phyloP scores from a whole-genome alignment of 2,113 vertebrate genomes.

The Lamprologus tigripictilis region DNA sequence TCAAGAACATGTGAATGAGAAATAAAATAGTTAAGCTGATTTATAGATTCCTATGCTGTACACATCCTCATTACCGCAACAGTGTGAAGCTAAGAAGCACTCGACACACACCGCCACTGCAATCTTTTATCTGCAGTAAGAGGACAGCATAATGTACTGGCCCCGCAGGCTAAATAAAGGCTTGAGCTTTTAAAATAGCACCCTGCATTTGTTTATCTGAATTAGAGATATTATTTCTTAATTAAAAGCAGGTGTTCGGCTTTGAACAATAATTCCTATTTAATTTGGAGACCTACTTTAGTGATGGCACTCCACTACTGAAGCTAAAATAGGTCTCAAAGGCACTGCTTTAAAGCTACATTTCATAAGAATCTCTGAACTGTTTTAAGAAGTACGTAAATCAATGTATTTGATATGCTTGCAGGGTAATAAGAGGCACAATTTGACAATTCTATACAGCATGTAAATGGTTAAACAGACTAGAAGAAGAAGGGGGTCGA shows the following conservation, averaged over 20 bases:
- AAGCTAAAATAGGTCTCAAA: not conserved
- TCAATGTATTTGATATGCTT: not conserved
- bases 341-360: not conserved
- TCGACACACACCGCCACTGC: not conserved
- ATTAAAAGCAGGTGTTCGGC: conserved; percentile 4
- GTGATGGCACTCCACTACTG: not conserved
- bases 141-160: not conserved
- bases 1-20: not conserved
- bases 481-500: not conserved
- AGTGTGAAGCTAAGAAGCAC: not conserved
- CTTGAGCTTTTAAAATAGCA: not conserved
- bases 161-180: not conserved
- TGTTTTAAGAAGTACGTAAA: not conserved
- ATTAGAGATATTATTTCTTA: not conserved
- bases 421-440: not conserved
- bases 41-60: not conserved
- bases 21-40: not conserved
- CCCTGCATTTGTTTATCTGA: not conserved
- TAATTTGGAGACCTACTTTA: not conserved
- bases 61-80: not conserved
- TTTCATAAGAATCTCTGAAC: not conserved
- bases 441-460: not conserved
- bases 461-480: not conserved
- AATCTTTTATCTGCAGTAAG: not conserved
- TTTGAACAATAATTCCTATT: conserved; percentile 18